Percentiles rank a stretch among this genome's conserved stretches.
Evolutionary conservation across 2,113 vertebrate genomes (phyloP).

Genomic region (Hemicordylus capensis): DNA sequence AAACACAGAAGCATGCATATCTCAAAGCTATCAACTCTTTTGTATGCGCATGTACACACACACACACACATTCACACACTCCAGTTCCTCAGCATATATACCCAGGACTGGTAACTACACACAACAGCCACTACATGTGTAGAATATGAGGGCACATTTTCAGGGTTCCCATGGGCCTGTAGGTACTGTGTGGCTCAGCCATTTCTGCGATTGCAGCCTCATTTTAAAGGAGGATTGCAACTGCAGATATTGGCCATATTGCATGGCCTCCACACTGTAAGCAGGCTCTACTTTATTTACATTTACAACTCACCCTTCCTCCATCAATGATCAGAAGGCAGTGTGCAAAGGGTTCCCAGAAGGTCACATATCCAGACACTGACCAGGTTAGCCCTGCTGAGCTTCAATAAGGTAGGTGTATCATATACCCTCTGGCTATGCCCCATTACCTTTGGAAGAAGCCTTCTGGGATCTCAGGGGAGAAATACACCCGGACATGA

Average conservation of each 20-base stretch:
- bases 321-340: no score
- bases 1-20: not conserved
- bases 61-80: not conserved
- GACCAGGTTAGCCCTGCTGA: no score
- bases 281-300: not conserved
- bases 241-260: not conserved
- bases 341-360: no score
- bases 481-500: slow-evolving; percentile 69
- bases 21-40: not conserved
- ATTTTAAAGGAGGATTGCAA: not conserved
- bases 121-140: not conserved
- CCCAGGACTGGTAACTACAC: not conserved
- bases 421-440: no score
- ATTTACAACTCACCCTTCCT: no score
- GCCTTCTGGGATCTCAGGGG: slow-evolving; percentile 71
- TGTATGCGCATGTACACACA: no score
- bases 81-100: not conserved
- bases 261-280: not conserved
- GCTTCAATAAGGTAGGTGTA: no score
- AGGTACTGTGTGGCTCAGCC: not conserved
- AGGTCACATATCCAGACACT: no score
- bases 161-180: not conserved
- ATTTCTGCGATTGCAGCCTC: not conserved
- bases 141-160: not conserved
- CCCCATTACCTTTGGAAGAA: slow-evolving; percentile 76